Evolutionary conservation across 2,888 invertebrate species (phyloP), one percentile per base, ranked within the genome.

Genomic region (Phymatocera aterrima): DNA sequence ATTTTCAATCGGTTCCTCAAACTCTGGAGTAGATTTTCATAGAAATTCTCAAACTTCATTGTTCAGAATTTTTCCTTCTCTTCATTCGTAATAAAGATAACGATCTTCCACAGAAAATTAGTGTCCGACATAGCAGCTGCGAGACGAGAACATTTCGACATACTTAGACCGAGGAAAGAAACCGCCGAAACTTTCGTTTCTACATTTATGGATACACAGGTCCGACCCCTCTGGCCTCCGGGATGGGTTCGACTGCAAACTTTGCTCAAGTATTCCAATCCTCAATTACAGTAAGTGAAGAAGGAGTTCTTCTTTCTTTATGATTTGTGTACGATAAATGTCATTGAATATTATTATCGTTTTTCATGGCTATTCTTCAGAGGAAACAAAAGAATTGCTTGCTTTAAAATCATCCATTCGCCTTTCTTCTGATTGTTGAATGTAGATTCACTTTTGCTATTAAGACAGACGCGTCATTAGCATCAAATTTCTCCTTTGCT

Each of bases 171-270:
- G 34, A 88, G 91, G 48, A 91, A 91, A 81, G 91, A 91, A 79
- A 90, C 88, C 43, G 87, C 90, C 65, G 93, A 93, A 79, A 91
- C 91, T 46, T 92, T 91, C 77, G 92, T 94, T 1, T 91, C 91
- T 54, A 84, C 89, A 0, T 93, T 94, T 86, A 91, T 95, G 60
- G 93, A 93, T 74, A 86, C 88, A 51, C 92, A 94, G 79, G 93
- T 94, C n/a, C 91, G 94, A 88, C 92, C 93, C 12, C 89, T 95
- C 43, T 95, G 95, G 94, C 95, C 95, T 3, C 88, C 91, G 65
- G 95, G 95, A 21, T 95, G 94, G 92, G 94, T 95, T 87, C 91
- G 93, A 81, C 91, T 93, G 86, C 91, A 92, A 43, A 92, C 92
- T 3, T 88, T 94, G 72, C 84, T 92, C 81, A 87, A 92, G 34